Base-by-base conservation (phyloP, 2,888 invertebrate genomes). In the Standfussiana lucernea region DNA sequence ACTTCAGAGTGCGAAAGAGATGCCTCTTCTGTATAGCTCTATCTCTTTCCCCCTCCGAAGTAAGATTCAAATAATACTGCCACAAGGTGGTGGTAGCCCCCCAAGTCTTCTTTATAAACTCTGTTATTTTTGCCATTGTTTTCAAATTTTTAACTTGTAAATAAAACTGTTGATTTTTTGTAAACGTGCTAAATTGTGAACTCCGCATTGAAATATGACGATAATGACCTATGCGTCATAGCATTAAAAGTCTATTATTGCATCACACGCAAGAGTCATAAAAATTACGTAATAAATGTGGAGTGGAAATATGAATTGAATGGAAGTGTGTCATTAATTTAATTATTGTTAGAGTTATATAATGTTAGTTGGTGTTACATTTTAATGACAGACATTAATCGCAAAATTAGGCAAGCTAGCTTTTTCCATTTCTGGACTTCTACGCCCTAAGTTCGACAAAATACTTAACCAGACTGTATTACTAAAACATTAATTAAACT, bases 361-460 rank as follows among this genome's bases (percentile, higher is more conserved):
- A 53, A 61, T 53, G 67, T 70, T 72, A 79, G 65, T 82, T 68
- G 69, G 62, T 75, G 76, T 75, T 86, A 62, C 45, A 75, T 75
- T 64, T 61, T 66, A 68, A 71, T 61, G 62, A 75, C 66, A 47
- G 42, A 64, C 18, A 67, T 75, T 59, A 62, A 78, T 61, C 45
- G 64, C 77, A 77, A 72, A 21, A 71, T 67, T 85, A 87, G 80
- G 50, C 86, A 85, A 83, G 89, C 85, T 88, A 87, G 87, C 83
- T 85, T 86, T 28, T 53, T 72, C 56, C 37, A 78, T 74, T 72
- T 69, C 42, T 76, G 71, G 45, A 66, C 28, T 56, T 64, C 6
- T 53, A 72, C 45, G 68, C 72, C 47, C n/a, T 80, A 75, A 47
- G 32, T 70, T 79, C 50, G 37, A 82, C n/a, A 40, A 75, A 73